Conservation (phyloP, 2,888 invertebrate species). For the Hyalella azteca region DNA sequence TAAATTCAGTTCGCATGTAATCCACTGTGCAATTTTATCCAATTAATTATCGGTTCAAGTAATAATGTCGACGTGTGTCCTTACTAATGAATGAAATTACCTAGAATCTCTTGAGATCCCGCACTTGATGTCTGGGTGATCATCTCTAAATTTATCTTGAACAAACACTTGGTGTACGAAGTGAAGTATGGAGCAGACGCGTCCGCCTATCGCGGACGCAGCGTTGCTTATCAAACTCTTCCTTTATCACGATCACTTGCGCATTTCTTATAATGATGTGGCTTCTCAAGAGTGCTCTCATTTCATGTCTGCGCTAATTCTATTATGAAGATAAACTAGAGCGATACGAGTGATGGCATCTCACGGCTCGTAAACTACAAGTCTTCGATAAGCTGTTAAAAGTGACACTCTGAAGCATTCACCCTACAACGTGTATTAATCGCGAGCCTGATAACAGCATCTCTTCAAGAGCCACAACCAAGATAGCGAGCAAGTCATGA, state of each 20-base stretch:
- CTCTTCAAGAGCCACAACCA: conserved; percentile 5
- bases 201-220: too few relatives aligned
- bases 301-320: conserved; percentile 30
- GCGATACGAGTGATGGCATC: conserved; percentile 29
- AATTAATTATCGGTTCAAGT: too few relatives aligned
- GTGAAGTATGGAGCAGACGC: too few relatives aligned
- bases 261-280: conserved; percentile 22
- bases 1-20: too few relatives aligned
- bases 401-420: conserved; percentile 26
- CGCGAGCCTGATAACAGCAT: conserved; percentile 17
- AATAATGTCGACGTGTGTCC: too few relatives aligned
- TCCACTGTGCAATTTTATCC: too few relatives aligned
- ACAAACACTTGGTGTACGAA: too few relatives aligned
- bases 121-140: too few relatives aligned
- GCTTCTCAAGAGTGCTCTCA: conserved; percentile 1
- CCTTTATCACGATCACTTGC: conserved; percentile 27
- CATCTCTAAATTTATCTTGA: too few relatives aligned
- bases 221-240: conserved; percentile 26
- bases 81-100: too few relatives aligned
- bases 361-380: conserved; percentile 25
- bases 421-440: conserved; percentile 5
- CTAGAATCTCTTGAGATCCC: too few relatives aligned
- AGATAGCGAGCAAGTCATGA: conserved; percentile 10
- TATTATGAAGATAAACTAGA: conserved; percentile 33
- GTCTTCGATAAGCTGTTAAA: conserved; percentile 31